phyloP scores from a whole-genome alignment of 2,888 invertebrate genomes.

The Coelinius sp. region DNA sequence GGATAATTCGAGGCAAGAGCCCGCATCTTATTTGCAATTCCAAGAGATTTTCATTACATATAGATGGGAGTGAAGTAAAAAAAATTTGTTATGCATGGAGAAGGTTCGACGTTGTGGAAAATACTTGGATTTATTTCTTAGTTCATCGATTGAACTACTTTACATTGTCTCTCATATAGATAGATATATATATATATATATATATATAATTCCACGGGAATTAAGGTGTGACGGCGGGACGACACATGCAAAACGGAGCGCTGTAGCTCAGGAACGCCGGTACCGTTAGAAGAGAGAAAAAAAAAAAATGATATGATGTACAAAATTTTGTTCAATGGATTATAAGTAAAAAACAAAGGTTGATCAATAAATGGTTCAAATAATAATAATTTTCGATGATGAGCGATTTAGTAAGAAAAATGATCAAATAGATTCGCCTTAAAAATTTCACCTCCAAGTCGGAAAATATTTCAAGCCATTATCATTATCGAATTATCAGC shows the following conservation, averaged over 20 bases:
- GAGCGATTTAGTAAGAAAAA: too few species aligned
- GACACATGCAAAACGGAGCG: constrained; percentile 48
- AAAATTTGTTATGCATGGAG: constrained; percentile 47
- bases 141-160: neutral
- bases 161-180: neutral
- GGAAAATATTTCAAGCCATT: too few species aligned
- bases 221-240: constrained; percentile 37
- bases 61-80: constrained; percentile 20
- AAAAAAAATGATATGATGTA: constrained; percentile 29
- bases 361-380: neutral
- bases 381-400: too few species aligned
- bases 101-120: constrained; percentile 47
- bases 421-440: too few species aligned
- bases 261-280: constrained; percentile 45
- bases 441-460: too few species aligned
- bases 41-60: constrained; percentile 16
- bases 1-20: constrained; percentile 19
- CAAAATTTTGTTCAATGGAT: neutral
- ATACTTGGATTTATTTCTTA: neutral
- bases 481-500: constrained; percentile 44
- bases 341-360: neutral
- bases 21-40: constrained; percentile 19
- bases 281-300: constrained; percentile 53
- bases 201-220: constrained; percentile 30
- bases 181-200: too few species aligned